These are phyloP conservation scores for Echinometra lucunter DNA, from an alignment of 53 echinoderm and acorn worm genomes.

Conservation along the genomic window DNA sequence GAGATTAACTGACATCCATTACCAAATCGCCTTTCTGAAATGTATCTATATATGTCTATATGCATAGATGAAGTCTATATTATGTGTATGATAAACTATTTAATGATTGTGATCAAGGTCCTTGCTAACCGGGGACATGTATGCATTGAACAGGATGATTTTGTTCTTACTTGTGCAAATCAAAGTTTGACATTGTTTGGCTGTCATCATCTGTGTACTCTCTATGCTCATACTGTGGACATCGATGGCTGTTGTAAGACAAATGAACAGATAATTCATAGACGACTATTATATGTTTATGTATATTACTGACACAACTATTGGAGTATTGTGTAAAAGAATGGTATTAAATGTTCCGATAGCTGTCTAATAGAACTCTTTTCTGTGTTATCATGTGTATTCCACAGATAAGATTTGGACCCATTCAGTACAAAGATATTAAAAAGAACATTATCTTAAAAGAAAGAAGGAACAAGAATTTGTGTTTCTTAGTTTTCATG, in stretches of 20 bases:
- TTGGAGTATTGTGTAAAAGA: conserved; percentile 25
- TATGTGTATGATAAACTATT: conserved; percentile 31
- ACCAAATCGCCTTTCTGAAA: conserved; percentile 72
- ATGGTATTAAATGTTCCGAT: conserved; percentile 51
- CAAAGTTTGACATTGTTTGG: neutral
- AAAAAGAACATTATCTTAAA: conserved; percentile 39
- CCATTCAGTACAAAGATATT: conserved; percentile 47
- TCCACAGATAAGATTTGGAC: conserved; percentile 22
- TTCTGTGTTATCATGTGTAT: conserved; percentile 25
- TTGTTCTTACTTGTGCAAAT: conserved; percentile 18
- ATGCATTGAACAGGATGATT: neutral
- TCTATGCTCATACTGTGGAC: neutral
- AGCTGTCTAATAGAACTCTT: conserved; percentile 37
- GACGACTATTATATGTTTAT: conserved; percentile 35
- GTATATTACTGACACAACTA: conserved; percentile 50
- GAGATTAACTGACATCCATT: conserved; percentile 52
- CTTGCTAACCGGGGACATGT: neutral
- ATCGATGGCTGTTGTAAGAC: neutral
- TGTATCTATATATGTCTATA: conserved; percentile 61
- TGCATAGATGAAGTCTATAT: conserved; percentile 51
- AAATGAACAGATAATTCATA: conserved; percentile 9
- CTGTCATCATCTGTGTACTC: conserved; percentile 25
- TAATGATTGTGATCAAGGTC: neutral
- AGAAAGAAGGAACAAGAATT: neutral
- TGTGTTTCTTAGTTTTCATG: neutral